A percentile compares a stretch with the other conserved stretches of the same genome.
Evolutionary conservation across 2,113 vertebrate species (phyloP).

Genomic region (Pteropus alecto): DNA sequence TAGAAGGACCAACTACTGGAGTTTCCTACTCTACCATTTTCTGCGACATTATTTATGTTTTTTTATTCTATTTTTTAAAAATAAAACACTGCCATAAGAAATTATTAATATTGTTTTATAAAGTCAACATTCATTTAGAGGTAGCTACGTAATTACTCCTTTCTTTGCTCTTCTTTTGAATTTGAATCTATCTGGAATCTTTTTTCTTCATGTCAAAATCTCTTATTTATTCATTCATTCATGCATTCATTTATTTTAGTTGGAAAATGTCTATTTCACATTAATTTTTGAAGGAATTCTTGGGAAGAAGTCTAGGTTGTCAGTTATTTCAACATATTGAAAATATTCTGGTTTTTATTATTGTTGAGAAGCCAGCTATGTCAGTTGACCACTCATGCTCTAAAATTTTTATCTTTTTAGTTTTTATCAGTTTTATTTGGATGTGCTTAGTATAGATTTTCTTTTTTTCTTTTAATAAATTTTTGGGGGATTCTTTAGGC

Average conservation of each 20-base stretch:
- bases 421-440: not conserved
- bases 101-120: not conserved
- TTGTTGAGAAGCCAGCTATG: not conserved
- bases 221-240: not conserved
- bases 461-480: not conserved
- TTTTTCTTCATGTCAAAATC: not conserved
- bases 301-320: not conserved
- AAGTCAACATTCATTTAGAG: not conserved
- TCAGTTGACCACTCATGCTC: not conserved
- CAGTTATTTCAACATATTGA: not conserved
- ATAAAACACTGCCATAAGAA: not conserved
- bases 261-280: not conserved
- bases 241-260: not conserved
- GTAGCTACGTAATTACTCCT: not conserved
- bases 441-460: not conserved
- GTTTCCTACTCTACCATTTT: not conserved
- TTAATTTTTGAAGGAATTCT: not conserved
- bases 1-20: not conserved
- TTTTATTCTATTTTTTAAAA: not conserved
- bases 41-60: not conserved
- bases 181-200: not conserved
- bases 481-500: not conserved
- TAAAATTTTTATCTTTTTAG: not conserved
- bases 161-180: not conserved
- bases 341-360: not conserved